Conservation (phyloP, 2,888 invertebrate genomes). For the Cataglyphis albicans region DNA sequence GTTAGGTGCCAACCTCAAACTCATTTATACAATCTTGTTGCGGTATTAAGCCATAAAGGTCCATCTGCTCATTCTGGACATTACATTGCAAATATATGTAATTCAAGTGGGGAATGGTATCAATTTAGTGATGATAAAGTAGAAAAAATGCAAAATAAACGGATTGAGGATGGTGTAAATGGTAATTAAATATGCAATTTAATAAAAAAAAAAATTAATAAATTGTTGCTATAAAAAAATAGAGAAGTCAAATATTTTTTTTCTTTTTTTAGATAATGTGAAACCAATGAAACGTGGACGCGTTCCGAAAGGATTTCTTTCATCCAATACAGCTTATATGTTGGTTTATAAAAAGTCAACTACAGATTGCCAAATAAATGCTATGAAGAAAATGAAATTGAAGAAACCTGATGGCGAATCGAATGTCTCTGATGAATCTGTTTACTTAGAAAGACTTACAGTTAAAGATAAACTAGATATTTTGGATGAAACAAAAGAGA, state of each 20-base stretch:
- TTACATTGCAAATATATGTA: slow-evolving; percentile 87
- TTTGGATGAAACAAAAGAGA: slow-evolving; percentile 70
- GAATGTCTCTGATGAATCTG: slow-evolving; percentile 61
- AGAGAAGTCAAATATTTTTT: neutral
- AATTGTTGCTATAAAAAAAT: neutral
- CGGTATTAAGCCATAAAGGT: slow-evolving; percentile 90
- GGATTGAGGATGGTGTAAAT: slow-evolving; percentile 82
- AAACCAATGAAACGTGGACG: slow-evolving; percentile 82
- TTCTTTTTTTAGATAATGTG: slow-evolving; percentile 74
- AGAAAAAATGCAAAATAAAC: slow-evolving; percentile 85
- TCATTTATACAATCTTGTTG: slow-evolving; percentile 88
- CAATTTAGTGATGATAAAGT: slow-evolving; percentile 89
- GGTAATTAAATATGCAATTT: slow-evolving; percentile 70
- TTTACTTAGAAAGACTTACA: slow-evolving; percentile 63
- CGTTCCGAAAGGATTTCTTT: slow-evolving; percentile 86
- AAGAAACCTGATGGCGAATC: slow-evolving; percentile 66
- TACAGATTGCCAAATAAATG: slow-evolving; percentile 52
- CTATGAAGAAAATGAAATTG: slow-evolving; percentile 66
- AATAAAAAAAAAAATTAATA: neutral
- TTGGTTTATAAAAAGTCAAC: slow-evolving; percentile 87
- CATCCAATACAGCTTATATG: slow-evolving; percentile 89
- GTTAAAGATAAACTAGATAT: slow-evolving; percentile 68
- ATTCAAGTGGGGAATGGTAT: slow-evolving; percentile 88
- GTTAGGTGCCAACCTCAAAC: slow-evolving; percentile 81
- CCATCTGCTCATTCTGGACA: slow-evolving; percentile 90